Evolutionary conservation across 2,888 invertebrate genomes (phyloP).

Genomic region (Eupsilia transversa): DNA sequence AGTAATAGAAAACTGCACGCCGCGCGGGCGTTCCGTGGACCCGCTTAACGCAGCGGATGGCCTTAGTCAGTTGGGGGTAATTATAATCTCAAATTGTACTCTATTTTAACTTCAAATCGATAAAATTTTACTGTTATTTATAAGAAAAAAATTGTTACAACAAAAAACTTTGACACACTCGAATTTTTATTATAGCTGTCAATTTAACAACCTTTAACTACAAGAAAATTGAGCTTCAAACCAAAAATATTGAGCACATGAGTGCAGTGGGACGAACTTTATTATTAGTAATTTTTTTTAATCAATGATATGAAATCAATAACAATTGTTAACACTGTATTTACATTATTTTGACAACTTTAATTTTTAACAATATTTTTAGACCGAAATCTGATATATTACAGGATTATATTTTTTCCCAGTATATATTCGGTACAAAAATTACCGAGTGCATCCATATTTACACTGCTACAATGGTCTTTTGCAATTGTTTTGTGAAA

Average conservation of each 20-base stretch:
- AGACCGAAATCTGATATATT: not conserved
- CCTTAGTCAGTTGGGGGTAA: not conserved
- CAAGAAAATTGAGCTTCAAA: conserved; percentile 47
- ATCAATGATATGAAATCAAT: conserved; percentile 32
- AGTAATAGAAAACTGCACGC: too few relatives aligned
- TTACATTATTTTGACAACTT: conserved; percentile 17
- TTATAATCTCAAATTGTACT: not conserved
- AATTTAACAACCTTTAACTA: conserved; percentile 26
- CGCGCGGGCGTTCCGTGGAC: too few relatives aligned
- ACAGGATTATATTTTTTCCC: not conserved
- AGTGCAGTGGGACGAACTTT: conserved; percentile 16
- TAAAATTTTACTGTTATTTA: not conserved
- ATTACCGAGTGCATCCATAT: not conserved
- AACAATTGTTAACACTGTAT: conserved; percentile 21
- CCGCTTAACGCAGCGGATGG: too few relatives aligned
- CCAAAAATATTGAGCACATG: conserved; percentile 10
- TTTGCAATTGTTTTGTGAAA: too few relatives aligned
- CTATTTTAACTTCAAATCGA: not conserved
- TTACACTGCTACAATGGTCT: too few relatives aligned
- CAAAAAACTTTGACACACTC: conserved; percentile 35
- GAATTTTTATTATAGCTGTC: conserved; percentile 16
- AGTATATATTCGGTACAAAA: not conserved
- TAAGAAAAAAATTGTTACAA: not conserved
- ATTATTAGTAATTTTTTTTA: conserved; percentile 12
- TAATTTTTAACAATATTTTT: conserved; percentile 4